Evolutionary conservation across 2,888 invertebrate genomes (phyloP), one percentile per base, ranked within the genome.

Genomic region (Mellilla xanthometata): DNA sequence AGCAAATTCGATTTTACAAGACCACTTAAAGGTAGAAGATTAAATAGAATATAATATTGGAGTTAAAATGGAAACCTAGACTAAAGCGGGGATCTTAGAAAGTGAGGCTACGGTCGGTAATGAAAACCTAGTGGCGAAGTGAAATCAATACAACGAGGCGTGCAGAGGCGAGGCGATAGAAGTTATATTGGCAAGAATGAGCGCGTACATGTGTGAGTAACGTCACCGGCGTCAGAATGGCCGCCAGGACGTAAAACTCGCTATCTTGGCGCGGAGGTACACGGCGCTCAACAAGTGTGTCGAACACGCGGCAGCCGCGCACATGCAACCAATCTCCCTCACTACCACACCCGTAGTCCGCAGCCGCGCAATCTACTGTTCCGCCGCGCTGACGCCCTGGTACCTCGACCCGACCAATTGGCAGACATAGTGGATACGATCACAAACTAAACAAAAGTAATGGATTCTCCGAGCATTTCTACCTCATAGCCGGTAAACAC

Each of bases 251-350:
- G 52, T 52, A 52, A 46, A n/a, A 58, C 55, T 58, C 54, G 60
- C 57, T 54, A 56, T 60, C 62, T 52, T 45, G 61, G 62, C 67
- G 58, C 56, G 58, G 51, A 55, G 40, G 48, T 54, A 62, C 60
- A 57, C 68, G 68, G 69, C 65, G 75, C 69, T 81, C 86, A 87
- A 86, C 87, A 86, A 86, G 86, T 86, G 81, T 71, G 77, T 68
- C 69, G 71, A 76, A 76, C 81, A 82, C 81, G 79, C 79, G 79
- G 81, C 81, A 76, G 77, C 82, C 79, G 81, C 85, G 87, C 85
- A 82, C 84, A 85, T 86, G 81, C 75, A 76, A 61, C 51, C 64
- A 60, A 60, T 65, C 54, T 61, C 51, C 60, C 60, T 58, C 56
- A 73, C n/a, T n/a, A n/a, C n/a, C n/a, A n/a, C n/a, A n/a, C n/a